These are phyloP conservation scores for Bathynomus jamesi DNA, from an alignment of 1,140 invertebrate species.

Conservation along the genomic window DNA sequence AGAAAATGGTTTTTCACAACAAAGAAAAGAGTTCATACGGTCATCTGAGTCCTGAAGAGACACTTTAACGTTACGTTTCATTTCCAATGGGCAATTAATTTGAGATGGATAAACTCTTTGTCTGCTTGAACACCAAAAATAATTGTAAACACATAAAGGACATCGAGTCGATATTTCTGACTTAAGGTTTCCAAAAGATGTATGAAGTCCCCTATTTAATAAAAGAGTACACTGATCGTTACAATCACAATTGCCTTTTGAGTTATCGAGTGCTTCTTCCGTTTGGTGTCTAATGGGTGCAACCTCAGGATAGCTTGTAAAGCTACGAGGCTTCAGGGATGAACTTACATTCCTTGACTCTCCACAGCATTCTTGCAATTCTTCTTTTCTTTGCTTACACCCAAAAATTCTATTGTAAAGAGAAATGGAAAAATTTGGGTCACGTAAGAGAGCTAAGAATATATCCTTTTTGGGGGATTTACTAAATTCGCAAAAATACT, in stretches of 20 bases:
- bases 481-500: background rate
- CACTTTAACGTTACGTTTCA: background rate
- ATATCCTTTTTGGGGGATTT: background rate
- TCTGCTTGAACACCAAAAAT: background rate
- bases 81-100: background rate
- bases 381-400: background rate
- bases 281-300: background rate
- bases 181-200: background rate
- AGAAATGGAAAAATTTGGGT: background rate
- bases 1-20: background rate
- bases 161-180: background rate
- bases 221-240: background rate
- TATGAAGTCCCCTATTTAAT: background rate
- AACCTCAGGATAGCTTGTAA: background rate
- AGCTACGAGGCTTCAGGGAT: background rate
- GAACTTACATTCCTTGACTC: background rate
- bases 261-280: background rate
- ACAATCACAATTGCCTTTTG: background rate
- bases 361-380: background rate
- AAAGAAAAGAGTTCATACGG: background rate
- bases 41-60: background rate
- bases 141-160: background rate
- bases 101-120: conserved; percentile 1
- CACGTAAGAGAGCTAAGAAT: background rate
- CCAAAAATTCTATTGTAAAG: background rate